Evolutionary conservation across 2,888 invertebrate species (phyloP).

Genomic region (Pseudeuparius sepicola): DNA sequence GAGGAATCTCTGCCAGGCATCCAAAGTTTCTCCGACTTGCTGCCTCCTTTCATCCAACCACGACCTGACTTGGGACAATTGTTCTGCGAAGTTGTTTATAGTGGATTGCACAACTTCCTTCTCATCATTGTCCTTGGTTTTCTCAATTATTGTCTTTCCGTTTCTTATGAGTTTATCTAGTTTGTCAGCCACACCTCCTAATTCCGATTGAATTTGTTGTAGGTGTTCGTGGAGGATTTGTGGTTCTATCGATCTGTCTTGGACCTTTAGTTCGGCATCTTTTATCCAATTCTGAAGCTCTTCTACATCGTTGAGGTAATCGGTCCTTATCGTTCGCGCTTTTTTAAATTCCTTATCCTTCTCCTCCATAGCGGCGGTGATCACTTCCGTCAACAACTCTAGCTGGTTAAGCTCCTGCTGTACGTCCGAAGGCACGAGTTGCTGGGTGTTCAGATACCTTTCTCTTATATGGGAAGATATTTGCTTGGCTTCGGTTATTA

Average conservation of each 20-base stretch:
- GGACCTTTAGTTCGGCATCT: slow-evolving; percentile 65
- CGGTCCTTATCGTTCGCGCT: slow-evolving; percentile 70
- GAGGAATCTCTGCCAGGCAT: slow-evolving; percentile 81
- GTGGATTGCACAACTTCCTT: slow-evolving; percentile 65
- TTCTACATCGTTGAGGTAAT: slow-evolving; percentile 71
- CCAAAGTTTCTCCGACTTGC: slow-evolving; percentile 76
- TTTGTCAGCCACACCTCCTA: slow-evolving; percentile 60
- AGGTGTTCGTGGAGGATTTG: slow-evolving; percentile 66
- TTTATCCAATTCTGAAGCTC: slow-evolving; percentile 76
- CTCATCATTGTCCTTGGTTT: slow-evolving; percentile 68
- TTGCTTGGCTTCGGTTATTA: slow-evolving; percentile 47
- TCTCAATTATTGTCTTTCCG: slow-evolving; percentile 69
- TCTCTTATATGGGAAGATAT: slow-evolving; percentile 51
- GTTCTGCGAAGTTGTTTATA: slow-evolving; percentile 64
- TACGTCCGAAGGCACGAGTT: slow-evolving; percentile 63
- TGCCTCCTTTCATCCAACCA: slow-evolving; percentile 77
- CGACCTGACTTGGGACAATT: slow-evolving; percentile 64
- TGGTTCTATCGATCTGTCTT: slow-evolving; percentile 71
- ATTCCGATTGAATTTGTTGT: slow-evolving; percentile 66
- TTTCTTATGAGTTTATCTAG: slow-evolving; percentile 69
- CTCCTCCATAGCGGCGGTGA: slow-evolving; percentile 74
- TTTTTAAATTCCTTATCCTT: slow-evolving; percentile 81
- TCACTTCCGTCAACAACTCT: slow-evolving; percentile 71
- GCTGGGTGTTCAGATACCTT: slow-evolving; percentile 52
- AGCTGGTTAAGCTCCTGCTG: slow-evolving; percentile 71